Conservation (phyloP, 2,888 invertebrate genomes). For the Pachymerium ferrugineum region DNA sequence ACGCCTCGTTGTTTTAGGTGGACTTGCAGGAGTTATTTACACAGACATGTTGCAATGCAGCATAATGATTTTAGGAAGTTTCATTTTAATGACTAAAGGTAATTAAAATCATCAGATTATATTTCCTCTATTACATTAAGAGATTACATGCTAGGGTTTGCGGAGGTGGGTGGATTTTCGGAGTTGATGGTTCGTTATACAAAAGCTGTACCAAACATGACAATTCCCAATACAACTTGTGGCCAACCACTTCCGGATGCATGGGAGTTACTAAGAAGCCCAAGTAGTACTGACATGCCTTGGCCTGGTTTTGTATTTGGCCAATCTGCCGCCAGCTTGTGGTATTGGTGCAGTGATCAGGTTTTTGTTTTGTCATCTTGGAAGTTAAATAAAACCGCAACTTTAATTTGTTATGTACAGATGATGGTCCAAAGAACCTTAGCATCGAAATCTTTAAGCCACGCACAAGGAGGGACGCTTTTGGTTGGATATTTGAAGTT, state of each 20-base stretch:
- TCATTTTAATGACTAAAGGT: constrained; percentile 45
- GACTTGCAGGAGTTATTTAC: constrained; percentile 43
- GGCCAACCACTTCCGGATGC: constrained; percentile 45
- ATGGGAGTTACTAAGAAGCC: constrained; percentile 49
- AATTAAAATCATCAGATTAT: no score
- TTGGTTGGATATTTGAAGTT: constrained; percentile 52
- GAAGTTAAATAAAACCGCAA: no score
- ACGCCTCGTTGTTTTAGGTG: constrained; percentile 41
- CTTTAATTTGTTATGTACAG: constrained; percentile 42
- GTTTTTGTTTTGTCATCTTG: no score
- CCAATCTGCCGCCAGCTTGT: constrained; percentile 53
- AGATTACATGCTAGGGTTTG: constrained; percentile 46
- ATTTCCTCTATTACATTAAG: no score
- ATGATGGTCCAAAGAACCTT: constrained; percentile 54
- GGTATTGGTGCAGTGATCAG: constrained; percentile 52
- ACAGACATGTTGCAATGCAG: constrained; percentile 48
- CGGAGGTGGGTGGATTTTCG: constrained; percentile 48
- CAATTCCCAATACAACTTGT: constrained; percentile 41
- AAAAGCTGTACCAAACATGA: constrained; percentile 44
- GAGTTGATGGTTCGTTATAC: constrained; percentile 47
- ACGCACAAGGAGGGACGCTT: constrained; percentile 52
- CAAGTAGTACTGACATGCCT: constrained; percentile 50
- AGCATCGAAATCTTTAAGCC: constrained; percentile 52
- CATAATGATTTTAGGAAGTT: constrained; percentile 49
- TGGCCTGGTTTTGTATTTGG: constrained; percentile 53